A percentile compares a stretch with the other conserved stretches of the same genome.
Evolutionary conservation across 2,888 invertebrate species (phyloP).

Genomic region (Epiblema foenella): DNA sequence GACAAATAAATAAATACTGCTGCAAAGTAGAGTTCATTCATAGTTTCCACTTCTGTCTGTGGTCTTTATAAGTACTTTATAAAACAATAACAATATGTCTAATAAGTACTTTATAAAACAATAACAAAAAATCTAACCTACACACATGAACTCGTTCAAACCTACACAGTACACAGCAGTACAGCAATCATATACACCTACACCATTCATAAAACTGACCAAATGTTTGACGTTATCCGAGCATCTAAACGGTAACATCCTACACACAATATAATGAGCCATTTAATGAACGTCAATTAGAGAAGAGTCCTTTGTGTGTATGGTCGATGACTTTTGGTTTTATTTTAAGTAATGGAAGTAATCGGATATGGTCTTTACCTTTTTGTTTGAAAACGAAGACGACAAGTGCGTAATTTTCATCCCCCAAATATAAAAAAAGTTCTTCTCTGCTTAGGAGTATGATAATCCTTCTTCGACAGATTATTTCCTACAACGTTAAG

Average conservation of each 20-base stretch:
- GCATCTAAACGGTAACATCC: constrained; percentile 52
- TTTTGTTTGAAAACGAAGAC: too few species aligned
- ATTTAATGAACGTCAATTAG: constrained; percentile 27
- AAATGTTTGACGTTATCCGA: constrained; percentile 49
- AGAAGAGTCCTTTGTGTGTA: neutral
- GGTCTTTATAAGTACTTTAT: neutral
- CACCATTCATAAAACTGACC: constrained; percentile 49
- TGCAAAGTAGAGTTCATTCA: too few species aligned
- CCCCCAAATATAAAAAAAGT: too few species aligned
- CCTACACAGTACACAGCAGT: constrained; percentile 43
- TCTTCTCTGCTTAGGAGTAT: too few species aligned
- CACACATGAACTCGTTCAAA: constrained; percentile 16
- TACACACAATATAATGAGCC: constrained; percentile 30
- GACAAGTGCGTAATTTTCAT: too few species aligned
- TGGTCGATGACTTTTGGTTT: neutral
- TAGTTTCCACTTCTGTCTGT: neutral
- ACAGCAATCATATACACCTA: constrained; percentile 55
- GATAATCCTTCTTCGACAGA: too few species aligned
- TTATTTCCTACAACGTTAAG: too few species aligned
- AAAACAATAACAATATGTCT: constrained; percentile 15
- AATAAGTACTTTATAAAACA: neutral
- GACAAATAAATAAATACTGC: too few species aligned
- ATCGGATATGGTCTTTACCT: too few species aligned
- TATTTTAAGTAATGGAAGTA: too few species aligned
- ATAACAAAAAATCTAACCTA: constrained; percentile 11